These are phyloP conservation scores for Zeuzera pyrina DNA, from an alignment of 2,888 invertebrate genomes.

Conservation along the genomic window DNA sequence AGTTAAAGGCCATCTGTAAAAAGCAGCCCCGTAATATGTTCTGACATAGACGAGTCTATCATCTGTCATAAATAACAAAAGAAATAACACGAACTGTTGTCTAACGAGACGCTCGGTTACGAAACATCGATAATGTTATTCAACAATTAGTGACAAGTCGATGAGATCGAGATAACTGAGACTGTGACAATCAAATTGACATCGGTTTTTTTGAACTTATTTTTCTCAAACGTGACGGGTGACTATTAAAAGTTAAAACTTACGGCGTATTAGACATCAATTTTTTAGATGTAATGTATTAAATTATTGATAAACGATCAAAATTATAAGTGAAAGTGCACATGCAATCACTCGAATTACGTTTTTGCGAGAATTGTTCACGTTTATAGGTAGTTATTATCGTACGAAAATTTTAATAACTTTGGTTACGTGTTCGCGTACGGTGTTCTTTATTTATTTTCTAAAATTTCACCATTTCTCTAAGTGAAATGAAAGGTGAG, in stretches of 20 bases:
- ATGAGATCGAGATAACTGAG: slow-evolving; percentile 32
- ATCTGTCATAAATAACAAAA: slow-evolving; percentile 19
- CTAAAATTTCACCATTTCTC: slow-evolving; percentile 15
- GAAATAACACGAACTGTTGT: slow-evolving; percentile 24
- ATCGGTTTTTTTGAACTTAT: slow-evolving; percentile 10
- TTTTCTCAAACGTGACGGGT: background rate
- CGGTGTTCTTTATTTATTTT: slow-evolving; percentile 14
- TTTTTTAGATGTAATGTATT: background rate
- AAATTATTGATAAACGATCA: background rate
- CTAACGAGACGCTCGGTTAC: slow-evolving; percentile 27
- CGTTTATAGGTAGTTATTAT: no score
- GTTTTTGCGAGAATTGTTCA: no score
- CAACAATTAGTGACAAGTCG: slow-evolving; percentile 45
- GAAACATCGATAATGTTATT: slow-evolving; percentile 36
- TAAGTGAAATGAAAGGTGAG: slow-evolving; percentile 26
- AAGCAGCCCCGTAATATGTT: slow-evolving; percentile 14
- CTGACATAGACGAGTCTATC: slow-evolving; percentile 28
- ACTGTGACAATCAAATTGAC: slow-evolving; percentile 31
- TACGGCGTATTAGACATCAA: background rate
- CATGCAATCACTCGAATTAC: no score
- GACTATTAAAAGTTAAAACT: background rate
- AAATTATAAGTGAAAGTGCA: background rate
- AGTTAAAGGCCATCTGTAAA: slow-evolving; percentile 3
- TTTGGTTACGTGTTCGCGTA: no score
- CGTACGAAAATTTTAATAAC: no score